phyloP scores from a whole-genome alignment of 2,797 vertebrate species.

The Sciaenops ocellatus region DNA sequence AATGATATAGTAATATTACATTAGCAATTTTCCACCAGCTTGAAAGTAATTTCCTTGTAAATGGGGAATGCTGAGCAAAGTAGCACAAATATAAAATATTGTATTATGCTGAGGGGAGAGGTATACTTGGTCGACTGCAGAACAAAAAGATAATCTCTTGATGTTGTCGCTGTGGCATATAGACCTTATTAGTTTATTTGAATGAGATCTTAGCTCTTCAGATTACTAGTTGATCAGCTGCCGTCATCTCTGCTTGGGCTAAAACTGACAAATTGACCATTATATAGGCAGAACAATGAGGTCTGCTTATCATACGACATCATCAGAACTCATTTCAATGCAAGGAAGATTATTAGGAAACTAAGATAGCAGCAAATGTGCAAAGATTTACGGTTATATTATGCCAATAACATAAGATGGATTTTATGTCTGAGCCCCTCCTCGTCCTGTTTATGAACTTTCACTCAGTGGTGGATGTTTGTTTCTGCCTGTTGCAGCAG shows the following conservation, averaged over 20 bases:
- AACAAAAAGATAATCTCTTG: background rate
- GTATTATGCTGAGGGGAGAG: background rate
- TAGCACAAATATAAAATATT: background rate
- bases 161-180: background rate
- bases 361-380: background rate
- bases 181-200: conserved; percentile 2
- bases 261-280: conserved; percentile 8
- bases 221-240: background rate
- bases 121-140: background rate
- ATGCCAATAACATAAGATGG: background rate
- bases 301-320: background rate
- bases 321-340: conserved; percentile 26
- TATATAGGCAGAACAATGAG: background rate
- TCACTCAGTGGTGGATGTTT: conserved; percentile 20
- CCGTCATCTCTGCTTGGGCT: background rate
- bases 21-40: conserved; percentile 4
- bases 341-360: conserved; percentile 17
- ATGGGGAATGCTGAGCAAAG: background rate
- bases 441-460: conserved; percentile 36
- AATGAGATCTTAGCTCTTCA: conserved; percentile 1
- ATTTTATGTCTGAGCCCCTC: conserved; percentile 1
- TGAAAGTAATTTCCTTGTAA: background rate
- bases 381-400: background rate
- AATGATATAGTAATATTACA: conserved; percentile 1
- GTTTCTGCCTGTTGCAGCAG: conserved; percentile 44